These are phyloP conservation scores for Limnephilus lunatus DNA, from an alignment of 2,888 invertebrate genomes.

Conservation along the genomic window DNA sequence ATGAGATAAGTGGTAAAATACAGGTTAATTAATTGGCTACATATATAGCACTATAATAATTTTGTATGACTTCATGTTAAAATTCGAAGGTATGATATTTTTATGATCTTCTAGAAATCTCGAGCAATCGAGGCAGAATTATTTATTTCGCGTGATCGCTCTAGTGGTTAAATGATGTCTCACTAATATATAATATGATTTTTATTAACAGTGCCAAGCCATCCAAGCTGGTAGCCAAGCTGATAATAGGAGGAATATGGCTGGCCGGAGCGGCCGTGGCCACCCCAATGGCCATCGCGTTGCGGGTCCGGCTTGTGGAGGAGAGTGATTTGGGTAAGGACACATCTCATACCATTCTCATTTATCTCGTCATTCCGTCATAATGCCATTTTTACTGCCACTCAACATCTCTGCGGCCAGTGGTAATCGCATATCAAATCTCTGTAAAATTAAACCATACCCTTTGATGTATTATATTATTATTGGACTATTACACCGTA, in stretches of 20 bases:
- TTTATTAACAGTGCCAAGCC: constrained; percentile 71
- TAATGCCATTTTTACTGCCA: background rate
- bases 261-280: constrained; percentile 73
- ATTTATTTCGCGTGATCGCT: no score
- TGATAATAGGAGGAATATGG: constrained; percentile 79
- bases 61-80: no score
- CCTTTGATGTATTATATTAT: no score
- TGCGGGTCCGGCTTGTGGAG: constrained; percentile 70
- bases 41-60: no score
- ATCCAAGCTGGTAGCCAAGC: constrained; percentile 75
- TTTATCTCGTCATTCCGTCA: background rate
- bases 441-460: background rate
- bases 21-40: no score
- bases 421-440: background rate
- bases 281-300: constrained; percentile 74
- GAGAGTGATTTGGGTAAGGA: constrained; percentile 58
- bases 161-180: no score
- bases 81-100: no score
- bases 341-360: background rate
- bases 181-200: no score
- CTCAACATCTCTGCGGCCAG: background rate
- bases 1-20: no score
- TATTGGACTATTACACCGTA: no score
- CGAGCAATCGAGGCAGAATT: no score
- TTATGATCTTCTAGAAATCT: no score